Percentiles rank a stretch among this genome's conserved stretches.
Evolutionary conservation across 2,888 invertebrate species (phyloP).

Genomic region (Thumatha senex): DNA sequence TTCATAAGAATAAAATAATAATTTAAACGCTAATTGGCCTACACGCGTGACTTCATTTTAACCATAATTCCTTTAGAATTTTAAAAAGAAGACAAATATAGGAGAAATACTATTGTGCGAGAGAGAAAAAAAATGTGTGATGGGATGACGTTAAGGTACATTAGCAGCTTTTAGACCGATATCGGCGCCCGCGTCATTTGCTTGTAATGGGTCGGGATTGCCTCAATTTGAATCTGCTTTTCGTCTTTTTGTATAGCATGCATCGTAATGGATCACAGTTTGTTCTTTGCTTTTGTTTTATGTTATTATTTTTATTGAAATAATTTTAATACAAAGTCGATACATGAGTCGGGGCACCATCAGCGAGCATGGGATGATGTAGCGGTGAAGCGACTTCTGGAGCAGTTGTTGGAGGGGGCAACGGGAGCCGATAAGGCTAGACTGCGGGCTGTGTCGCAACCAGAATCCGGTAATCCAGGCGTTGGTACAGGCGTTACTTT

Average conservation of each 20-base stretch:
- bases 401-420: too few relatives aligned
- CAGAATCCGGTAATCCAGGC: too few relatives aligned
- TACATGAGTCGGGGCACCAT: too few relatives aligned
- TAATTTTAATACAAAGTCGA: too few relatives aligned
- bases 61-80: conserved; percentile 51
- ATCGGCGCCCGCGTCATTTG: conserved; percentile 69
- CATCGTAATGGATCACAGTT: conserved; percentile 53
- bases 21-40: conserved; percentile 55
- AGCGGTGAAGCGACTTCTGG: too few relatives aligned
- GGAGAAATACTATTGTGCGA: conserved; percentile 31
- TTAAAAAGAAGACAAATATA: conserved; percentile 45
- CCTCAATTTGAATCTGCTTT: conserved; percentile 66
- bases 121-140: conserved; percentile 40
- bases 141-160: conserved; percentile 56
- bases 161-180: conserved; percentile 69
- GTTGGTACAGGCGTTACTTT: too few relatives aligned
- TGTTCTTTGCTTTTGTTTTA: conserved; percentile 17
- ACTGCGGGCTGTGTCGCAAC: too few relatives aligned
- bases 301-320: conserved; percentile 13
- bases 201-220: conserved; percentile 68
- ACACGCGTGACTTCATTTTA: conserved; percentile 66
- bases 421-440: too few relatives aligned
- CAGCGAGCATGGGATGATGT: too few relatives aligned
- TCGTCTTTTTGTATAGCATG: conserved; percentile 51
- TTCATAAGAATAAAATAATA: conserved; percentile 33